Percentiles rank a stretch among this genome's conserved stretches.
Conservation (phyloP, 2,113 vertebrate genomes). For the Marmota flaviventris region DNA sequence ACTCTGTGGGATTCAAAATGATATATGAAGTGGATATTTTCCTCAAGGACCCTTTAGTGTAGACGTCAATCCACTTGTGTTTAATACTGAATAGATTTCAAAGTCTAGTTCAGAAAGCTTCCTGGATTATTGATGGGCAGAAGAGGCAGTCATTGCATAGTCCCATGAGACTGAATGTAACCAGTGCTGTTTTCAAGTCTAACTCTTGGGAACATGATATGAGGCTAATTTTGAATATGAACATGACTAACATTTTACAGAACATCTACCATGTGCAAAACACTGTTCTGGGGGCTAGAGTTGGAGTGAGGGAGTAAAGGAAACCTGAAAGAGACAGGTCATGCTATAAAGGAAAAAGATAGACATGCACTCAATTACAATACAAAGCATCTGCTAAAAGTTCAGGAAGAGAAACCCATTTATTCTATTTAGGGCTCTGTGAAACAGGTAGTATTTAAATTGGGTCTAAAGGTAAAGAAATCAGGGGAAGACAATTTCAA, state of each 20-base stretch:
- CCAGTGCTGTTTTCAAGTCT: neutral
- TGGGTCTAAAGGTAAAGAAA: slow-evolving; percentile 17
- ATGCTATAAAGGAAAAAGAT: neutral
- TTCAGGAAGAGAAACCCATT: neutral
- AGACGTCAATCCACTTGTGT: slow-evolving; percentile 48
- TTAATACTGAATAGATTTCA: slow-evolving; percentile 45
- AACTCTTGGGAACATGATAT: neutral
- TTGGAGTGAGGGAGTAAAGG: neutral
- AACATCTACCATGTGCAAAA: neutral
- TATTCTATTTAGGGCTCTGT: slow-evolving; percentile 12
- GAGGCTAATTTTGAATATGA: neutral
- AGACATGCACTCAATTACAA: neutral
- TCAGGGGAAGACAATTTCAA: neutral
- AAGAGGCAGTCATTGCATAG: neutral
- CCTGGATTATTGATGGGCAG: neutral
- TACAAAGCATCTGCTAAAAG: neutral
- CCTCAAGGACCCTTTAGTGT: slow-evolving; percentile 52
- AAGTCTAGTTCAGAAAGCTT: neutral
- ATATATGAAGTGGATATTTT: slow-evolving; percentile 41
- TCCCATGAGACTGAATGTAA: neutral
- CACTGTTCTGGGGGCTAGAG: neutral
- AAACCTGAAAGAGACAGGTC: neutral
- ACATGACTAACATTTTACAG: neutral
- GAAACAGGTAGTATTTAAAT: slow-evolving; percentile 34
- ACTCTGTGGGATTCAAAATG: slow-evolving; percentile 44